These are phyloP conservation scores for Steinernema carpocapsae DNA, from an alignment of 2,888 invertebrate genomes.

Conservation along the genomic window DNA sequence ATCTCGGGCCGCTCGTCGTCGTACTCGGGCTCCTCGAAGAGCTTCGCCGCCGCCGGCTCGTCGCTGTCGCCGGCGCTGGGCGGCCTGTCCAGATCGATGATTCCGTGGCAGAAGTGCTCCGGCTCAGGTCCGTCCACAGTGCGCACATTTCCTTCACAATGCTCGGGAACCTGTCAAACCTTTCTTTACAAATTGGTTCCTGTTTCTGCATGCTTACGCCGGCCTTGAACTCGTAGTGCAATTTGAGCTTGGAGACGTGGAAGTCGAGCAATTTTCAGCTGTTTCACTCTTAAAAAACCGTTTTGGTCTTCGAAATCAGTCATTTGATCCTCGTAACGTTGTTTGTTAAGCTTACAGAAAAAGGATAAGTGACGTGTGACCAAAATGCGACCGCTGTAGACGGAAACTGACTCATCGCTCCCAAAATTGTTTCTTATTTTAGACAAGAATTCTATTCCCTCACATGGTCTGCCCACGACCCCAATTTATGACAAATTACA, in stretches of 20 bases:
- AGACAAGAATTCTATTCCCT: too few species aligned
- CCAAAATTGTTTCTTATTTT: too few species aligned
- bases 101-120: constrained; percentile 34
- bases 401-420: too few species aligned
- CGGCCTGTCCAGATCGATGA: constrained; percentile 34
- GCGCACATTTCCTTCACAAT: constrained; percentile 55
- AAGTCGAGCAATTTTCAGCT: constrained; percentile 65
- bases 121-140: constrained; percentile 36
- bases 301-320: constrained; percentile 61
- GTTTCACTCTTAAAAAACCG: constrained; percentile 64
- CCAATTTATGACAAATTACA: too few species aligned
- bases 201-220: constrained; percentile 41
- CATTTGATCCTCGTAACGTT: constrained; percentile 51
- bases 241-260: constrained; percentile 56
- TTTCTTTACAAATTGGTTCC: not conserved
- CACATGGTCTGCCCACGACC: too few species aligned
- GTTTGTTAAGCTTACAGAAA: too few species aligned
- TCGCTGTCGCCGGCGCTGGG: constrained; percentile 23
- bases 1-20: constrained; percentile 64
- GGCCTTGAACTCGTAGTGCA: constrained; percentile 60
- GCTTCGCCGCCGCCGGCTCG: not conserved
- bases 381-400: too few species aligned
- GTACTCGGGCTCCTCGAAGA: constrained; percentile 42
- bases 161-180: constrained; percentile 56
- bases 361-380: too few species aligned